Evolutionary conservation across 2,113 vertebrate species (phyloP), one percentile per base, ranked within the genome.

Genomic region (Heterochromis multidens): DNA sequence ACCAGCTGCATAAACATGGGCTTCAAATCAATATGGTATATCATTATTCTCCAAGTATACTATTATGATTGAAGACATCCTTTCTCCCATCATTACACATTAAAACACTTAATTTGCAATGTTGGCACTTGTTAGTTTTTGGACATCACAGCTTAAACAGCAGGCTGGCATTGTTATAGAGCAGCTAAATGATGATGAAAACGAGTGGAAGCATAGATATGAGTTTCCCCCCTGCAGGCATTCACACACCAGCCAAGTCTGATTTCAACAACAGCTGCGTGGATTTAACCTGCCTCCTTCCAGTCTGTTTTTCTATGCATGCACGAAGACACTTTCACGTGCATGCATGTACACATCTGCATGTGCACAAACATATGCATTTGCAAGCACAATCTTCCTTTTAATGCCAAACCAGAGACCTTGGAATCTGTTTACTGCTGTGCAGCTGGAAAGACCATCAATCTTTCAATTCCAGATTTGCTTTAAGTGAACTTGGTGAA

Each of bases 211-310:
- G 86, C 76, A 54, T 77, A 88, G 84, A 84, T 88, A 84, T 84
- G 74, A 81, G 85, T 84, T 90, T 54, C 6, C 80, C n/a, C 87
- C 92, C 92, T 70, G 87, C 88, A 85, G 93, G 84, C 88, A 76
- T 90, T 79, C 87, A 58, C 54, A 77, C 23, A 81, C 31, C 72
- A 83, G 90, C 91, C 92, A 94, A 91, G 84, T 88, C 63, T 83
- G 87, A 91, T 81, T 91, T 85, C 59, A 79, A 84, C 82, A 93
- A 90, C 93, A 95, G 90, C 93, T 95, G 93, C 94, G 89, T 88
- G 85, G 82, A 82, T 93, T 93, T 91, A 90, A 85, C 83, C 79
- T 79, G 85, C 70, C 23, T 62, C 82, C 63, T 57, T 58, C 2
- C 83, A 6, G 40, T 52, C 46, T 11, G 43, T 59, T 52, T 52